Conservation (phyloP, 2,113 vertebrate species). For the Paratilapia polleni region DNA sequence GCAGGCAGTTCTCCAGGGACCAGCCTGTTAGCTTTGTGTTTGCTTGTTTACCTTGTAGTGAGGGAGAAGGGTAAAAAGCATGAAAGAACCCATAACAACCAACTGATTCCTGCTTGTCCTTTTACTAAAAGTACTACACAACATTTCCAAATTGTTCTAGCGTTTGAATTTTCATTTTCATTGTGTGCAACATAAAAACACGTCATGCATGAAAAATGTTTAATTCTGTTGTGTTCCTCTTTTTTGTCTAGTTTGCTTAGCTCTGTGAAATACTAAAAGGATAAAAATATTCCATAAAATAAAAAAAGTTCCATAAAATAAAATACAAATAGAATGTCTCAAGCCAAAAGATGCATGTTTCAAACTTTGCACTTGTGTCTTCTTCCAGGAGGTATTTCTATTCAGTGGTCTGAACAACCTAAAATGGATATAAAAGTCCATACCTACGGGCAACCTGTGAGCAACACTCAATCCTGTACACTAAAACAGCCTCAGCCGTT, state of each 20-base stretch:
- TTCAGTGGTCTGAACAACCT: slow-evolving; percentile 45
- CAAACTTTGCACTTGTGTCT: slow-evolving; percentile 11
- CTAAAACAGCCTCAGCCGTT: slow-evolving; percentile 21
- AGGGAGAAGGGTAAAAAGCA: slow-evolving; percentile 33
- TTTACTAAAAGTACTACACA: slow-evolving; percentile 22
- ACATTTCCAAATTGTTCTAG: slow-evolving; percentile 20
- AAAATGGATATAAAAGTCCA: slow-evolving; percentile 50
- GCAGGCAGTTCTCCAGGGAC: slow-evolving; percentile 62
- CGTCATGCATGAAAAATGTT: not conserved
- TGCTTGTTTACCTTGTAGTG: slow-evolving; percentile 63
- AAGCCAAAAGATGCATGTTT: slow-evolving; percentile 22
- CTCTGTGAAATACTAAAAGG: not conserved
- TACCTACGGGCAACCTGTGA: slow-evolving; percentile 30
- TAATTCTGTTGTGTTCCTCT: slow-evolving; percentile 24
- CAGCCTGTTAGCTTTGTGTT: slow-evolving; percentile 64
- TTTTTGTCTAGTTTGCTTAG: slow-evolving; percentile 8
- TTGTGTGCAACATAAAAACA: slow-evolving; percentile 18
- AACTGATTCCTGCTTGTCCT: slow-evolving; percentile 27
- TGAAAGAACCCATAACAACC: slow-evolving; percentile 36
- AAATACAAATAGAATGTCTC: slow-evolving; percentile 8
- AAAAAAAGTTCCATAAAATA: slow-evolving; percentile 1
- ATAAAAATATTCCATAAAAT: not conserved
- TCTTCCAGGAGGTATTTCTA: slow-evolving; percentile 32
- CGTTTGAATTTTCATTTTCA: slow-evolving; percentile 13
- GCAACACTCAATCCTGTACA: slow-evolving; percentile 37